These are phyloP conservation scores for Camelus bactrianus DNA, from an alignment of 2,113 vertebrate species.

Conservation along the genomic window DNA sequence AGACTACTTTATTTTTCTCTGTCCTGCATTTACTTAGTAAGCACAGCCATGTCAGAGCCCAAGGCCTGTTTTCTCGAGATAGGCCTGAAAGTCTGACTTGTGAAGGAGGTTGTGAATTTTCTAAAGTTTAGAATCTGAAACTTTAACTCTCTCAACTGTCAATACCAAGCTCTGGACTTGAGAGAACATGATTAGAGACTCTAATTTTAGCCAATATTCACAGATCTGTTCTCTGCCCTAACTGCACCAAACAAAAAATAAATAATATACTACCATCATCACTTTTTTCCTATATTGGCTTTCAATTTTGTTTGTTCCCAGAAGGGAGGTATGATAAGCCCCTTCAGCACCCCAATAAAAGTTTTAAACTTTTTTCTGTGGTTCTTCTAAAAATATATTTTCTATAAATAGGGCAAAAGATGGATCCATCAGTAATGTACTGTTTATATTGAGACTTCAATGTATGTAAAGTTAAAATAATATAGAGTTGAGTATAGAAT, in stretches of 20 bases:
- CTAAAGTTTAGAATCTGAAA: background rate
- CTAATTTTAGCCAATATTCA: background rate
- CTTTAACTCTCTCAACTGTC: background rate
- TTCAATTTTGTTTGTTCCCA: slow-evolving; percentile 16
- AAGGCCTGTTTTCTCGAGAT: background rate
- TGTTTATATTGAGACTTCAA: background rate
- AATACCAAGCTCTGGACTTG: background rate
- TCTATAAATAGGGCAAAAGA: background rate
- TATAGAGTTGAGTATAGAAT: background rate
- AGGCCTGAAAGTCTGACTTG: background rate
- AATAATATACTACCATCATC: background rate
- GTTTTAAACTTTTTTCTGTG: background rate
- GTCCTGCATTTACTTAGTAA: background rate
- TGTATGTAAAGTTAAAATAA: background rate
- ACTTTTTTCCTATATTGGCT: background rate
- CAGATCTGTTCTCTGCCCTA: background rate
- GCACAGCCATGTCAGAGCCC: background rate
- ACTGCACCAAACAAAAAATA: background rate
- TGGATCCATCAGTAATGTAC: background rate
- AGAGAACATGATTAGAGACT: background rate
- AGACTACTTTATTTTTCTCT: background rate
- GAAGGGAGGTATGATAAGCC: background rate
- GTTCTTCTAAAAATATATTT: slow-evolving; percentile 16
- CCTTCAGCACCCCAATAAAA: background rate
- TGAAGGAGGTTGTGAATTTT: background rate